phyloP scores from a whole-genome alignment of 2,888 invertebrate species.

The Himalopsyche kuldschensis region DNA sequence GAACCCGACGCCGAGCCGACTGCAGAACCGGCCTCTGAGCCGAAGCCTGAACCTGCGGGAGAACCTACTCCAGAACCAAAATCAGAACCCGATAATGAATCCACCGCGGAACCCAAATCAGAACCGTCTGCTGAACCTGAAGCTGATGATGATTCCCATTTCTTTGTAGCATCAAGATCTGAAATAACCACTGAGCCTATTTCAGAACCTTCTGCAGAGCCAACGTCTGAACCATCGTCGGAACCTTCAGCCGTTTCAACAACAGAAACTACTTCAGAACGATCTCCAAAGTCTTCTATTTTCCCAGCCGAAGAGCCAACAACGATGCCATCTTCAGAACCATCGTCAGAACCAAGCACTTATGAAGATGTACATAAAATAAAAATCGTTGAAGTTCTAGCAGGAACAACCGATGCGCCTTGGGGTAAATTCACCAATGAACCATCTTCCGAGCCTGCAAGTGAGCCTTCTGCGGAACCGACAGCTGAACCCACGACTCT shows the following conservation, averaged over 20 bases:
- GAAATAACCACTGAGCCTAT: background rate
- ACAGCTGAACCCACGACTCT: slow-evolving; percentile 21
- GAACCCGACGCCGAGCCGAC: slow-evolving; percentile 43
- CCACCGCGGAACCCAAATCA: slow-evolving; percentile 39
- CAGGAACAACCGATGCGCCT: slow-evolving; percentile 1
- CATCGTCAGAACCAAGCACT: slow-evolving; percentile 17
- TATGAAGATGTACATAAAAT: slow-evolving; percentile 17
- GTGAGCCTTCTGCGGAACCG: slow-evolving; percentile 35
- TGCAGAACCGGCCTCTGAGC: slow-evolving; percentile 44
- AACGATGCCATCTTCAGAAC: slow-evolving; percentile 1
- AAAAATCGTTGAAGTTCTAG: slow-evolving; percentile 40
- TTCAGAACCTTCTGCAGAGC: slow-evolving; percentile 35
- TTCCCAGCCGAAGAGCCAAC: slow-evolving; percentile 43
- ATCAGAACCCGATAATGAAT: slow-evolving; percentile 43
- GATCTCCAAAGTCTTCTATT: slow-evolving; percentile 41
- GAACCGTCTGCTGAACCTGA: slow-evolving; percentile 41
- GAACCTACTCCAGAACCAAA: slow-evolving; percentile 43
- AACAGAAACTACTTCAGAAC: slow-evolving; percentile 42
- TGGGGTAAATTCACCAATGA: background rate
- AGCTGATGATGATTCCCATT: slow-evolving; percentile 35
- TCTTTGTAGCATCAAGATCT: background rate
- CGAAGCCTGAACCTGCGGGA: slow-evolving; percentile 41
- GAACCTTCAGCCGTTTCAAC: slow-evolving; percentile 44
- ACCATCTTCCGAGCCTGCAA: slow-evolving; percentile 24
- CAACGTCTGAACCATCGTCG: slow-evolving; percentile 40